These are phyloP conservation scores for Sussaba pulchella DNA, from an alignment of 2,888 invertebrate species.

Conservation along the genomic window DNA sequence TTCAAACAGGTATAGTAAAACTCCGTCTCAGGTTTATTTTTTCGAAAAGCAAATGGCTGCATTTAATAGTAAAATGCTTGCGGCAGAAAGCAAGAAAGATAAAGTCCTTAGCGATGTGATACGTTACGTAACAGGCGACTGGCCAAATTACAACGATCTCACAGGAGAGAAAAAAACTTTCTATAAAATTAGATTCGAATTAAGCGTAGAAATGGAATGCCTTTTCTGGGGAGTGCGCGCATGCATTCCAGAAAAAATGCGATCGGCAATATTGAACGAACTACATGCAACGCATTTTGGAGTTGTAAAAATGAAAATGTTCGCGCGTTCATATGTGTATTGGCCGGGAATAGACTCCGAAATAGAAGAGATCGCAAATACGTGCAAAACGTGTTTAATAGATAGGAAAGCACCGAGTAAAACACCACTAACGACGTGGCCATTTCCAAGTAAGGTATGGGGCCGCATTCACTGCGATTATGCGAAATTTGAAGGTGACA, in stretches of 20 bases:
- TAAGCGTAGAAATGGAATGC: slow-evolving; percentile 51
- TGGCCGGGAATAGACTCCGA: slow-evolving; percentile 65
- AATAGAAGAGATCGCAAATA: slow-evolving; percentile 61
- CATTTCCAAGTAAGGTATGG: slow-evolving; percentile 69
- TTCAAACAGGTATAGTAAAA: too few relatives aligned
- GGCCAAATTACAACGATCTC: too few relatives aligned
- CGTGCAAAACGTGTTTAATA: slow-evolving; percentile 58
- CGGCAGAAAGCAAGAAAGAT: too few relatives aligned
- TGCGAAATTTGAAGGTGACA: slow-evolving; percentile 63
- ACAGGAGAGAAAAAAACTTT: slow-evolving; percentile 16
- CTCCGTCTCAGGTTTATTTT: too few relatives aligned
- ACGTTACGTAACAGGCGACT: too few relatives aligned
- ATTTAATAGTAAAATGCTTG: too few relatives aligned
- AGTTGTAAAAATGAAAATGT: slow-evolving; percentile 68
- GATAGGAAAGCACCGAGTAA: slow-evolving; percentile 59
- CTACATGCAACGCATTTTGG: slow-evolving; percentile 66
- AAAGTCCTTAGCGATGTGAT: too few relatives aligned
- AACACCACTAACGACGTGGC: slow-evolving; percentile 63
- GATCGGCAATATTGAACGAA: slow-evolving; percentile 41
- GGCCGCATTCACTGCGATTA: slow-evolving; percentile 70
- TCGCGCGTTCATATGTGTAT: slow-evolving; percentile 66
- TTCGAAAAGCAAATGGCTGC: too few relatives aligned
- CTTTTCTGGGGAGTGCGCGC: slow-evolving; percentile 59
- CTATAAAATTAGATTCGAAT: slow-evolving; percentile 35
- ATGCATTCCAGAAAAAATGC: slow-evolving; percentile 49